phyloP scores from a whole-genome alignment of 1,140 invertebrate genomes.

The Sitobion miscanthi region DNA sequence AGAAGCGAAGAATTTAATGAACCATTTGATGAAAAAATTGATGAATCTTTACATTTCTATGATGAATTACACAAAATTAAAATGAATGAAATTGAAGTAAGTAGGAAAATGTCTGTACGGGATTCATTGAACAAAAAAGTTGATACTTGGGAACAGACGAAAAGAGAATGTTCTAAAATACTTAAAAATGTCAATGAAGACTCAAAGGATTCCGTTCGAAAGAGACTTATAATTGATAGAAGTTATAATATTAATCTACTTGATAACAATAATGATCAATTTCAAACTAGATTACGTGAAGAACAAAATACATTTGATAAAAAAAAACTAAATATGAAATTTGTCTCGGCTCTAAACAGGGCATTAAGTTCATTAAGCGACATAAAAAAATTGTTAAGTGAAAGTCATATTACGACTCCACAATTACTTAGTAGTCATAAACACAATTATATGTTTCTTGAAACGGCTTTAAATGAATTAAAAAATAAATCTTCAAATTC shows the following conservation, averaged over 20 bases:
- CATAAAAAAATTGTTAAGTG: neutral
- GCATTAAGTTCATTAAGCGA: neutral
- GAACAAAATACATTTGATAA: neutral
- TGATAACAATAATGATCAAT: neutral
- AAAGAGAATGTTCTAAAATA: neutral
- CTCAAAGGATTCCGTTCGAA: neutral
- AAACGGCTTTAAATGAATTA: neutral
- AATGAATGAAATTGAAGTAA: constrained; percentile 22
- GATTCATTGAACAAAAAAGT: neutral
- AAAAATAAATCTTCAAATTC: neutral
- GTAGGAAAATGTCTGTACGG: neutral
- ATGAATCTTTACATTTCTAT: neutral
- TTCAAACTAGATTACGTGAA: neutral
- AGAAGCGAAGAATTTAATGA: neutral
- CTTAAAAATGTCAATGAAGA: neutral
- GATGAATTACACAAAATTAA: constrained; percentile 9
- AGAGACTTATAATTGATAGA: constrained; percentile 12
- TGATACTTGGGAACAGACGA: neutral
- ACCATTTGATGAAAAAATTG: neutral
- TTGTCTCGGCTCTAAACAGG: neutral
- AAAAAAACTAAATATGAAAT: neutral
- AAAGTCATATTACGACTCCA: neutral
- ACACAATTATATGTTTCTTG: neutral
- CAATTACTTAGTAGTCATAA: neutral
- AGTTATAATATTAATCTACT: neutral